Base-by-base conservation (phyloP, 2,113 vertebrate species). In the Pseudopodoces humilis region DNA sequence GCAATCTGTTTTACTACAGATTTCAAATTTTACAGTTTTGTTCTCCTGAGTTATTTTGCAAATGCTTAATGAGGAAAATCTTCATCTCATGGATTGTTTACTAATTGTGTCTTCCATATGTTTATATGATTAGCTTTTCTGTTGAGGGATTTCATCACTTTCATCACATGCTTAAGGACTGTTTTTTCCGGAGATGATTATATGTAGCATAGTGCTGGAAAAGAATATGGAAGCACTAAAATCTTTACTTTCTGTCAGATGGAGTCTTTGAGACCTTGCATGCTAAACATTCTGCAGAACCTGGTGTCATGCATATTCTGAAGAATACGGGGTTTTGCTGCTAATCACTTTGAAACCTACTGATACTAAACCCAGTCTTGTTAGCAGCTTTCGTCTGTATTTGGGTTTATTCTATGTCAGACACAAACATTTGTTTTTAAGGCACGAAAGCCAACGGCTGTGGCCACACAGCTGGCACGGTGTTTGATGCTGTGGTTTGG, bases 31-130 rank as follows among this genome's bases (percentile, higher is more conserved):
- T 85, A 86, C 59, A 55, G 35, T 86, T 79, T 86, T 87, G 30
- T 93, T 92, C 43, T 83, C 41, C 25, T 70, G 69, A 63, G 37
- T 95, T 90, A 77, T 43, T 83, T 9, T 9, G 71, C 63, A 90
- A 88, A 77, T 53, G 47, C 47, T 74, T 93, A 90, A 76, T 80
- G 69, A 90, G 55, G 55, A 81, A n/a, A 85, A 83, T 69, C 39
- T 90, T 79, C 5, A 62, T 88, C 58, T 88, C 72, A 50, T 72
- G 46, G 23, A n/a, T 92, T 92, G 71, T 72, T 94, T 90, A 46
- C 55, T 76, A 83, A 83, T 77, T 72, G 18, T 86, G n/a, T 76
- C 86, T 93, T 78, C 81, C 79, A 43, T 96, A 93, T 92, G 63
- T 85, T 90, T 67, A 5, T 77, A 76, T 83, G 41, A 58, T 92